Base-by-base conservation (phyloP, 2,888 invertebrate species). In the Lasioglossum zephyrum region DNA sequence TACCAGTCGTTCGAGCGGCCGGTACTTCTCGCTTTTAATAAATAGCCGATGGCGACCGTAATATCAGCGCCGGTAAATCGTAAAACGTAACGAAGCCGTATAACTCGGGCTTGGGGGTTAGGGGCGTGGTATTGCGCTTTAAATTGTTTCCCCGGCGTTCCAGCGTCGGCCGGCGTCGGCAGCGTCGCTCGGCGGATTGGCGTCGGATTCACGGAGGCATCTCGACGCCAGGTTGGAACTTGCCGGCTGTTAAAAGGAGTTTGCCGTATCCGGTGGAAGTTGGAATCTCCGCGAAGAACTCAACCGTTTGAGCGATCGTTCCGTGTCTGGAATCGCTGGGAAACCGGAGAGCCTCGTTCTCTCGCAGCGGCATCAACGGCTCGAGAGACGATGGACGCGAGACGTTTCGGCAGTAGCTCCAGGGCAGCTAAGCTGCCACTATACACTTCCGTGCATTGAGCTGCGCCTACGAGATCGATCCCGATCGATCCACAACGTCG, bases 21-120 rank as follows among this genome's bases (percentile, higher is more conserved):
- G 72, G 49, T 47, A 39, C 78, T 85, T 85, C 79, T 76, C 73
- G 81, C 79, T 85, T 82, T 79, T 85, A 86, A 86, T 85, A 85
- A 82, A 86, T 86, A 85, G 82, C 86, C 86, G 81, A 85, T 86
- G 79, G 70, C 73, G 86, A 63, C 26, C 78, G 86, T 82, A 82
- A 86, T 86, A 86, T 82, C 86, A 53, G 73, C 79, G 26, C n/a
- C 78, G 77, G 73, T 85, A 86, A 86, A 86, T 82, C 86, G 86
- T 85, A 85, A 86, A 86, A 79, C 77, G 86, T 74, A 86, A 86
- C 82, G 79, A 85, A 82, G 82, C 82, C 82, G 86, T 85, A 82
- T 86, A 86, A 86, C 82, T 79, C 39, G 53, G 63, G 63, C 31
- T 57, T 11, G 11, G 63, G 63, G 6, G 31, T 31, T 49, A 60